Percentiles rank a stretch among this genome's conserved stretches.
Conservation (phyloP, 2,113 vertebrate genomes). For the Dromaius novaehollandiae region DNA sequence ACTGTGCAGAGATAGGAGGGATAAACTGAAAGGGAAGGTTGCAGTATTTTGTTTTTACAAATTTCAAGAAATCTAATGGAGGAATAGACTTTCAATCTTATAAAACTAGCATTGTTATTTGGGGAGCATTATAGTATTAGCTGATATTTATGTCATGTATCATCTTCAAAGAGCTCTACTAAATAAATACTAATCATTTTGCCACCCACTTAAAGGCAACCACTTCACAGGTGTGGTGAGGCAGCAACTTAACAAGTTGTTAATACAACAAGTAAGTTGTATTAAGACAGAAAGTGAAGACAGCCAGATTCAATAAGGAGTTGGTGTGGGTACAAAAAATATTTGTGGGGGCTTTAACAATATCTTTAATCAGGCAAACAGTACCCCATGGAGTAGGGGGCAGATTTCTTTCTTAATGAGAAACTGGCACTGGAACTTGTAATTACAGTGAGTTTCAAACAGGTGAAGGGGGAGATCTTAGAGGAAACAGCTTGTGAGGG, state of each 20-base stretch:
- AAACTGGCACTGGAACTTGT: background rate
- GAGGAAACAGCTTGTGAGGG: background rate
- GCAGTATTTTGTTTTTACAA: background rate
- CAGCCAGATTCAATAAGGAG: conserved; percentile 25
- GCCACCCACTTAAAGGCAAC: conserved; percentile 39
- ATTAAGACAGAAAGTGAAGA: conserved; percentile 19
- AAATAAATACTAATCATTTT: conserved; percentile 55
- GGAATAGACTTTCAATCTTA: background rate
- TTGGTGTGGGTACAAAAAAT: background rate
- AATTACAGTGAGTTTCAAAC: conserved; percentile 3
- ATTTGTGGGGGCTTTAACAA: conserved; percentile 40
- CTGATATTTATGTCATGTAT: conserved; percentile 34
- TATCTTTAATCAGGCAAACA: conserved; percentile 24
- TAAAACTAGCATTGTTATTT: background rate
- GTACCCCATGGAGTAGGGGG: background rate
- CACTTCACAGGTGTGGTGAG: background rate
- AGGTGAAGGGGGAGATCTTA: conserved; percentile 11
- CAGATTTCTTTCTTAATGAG: conserved; percentile 20
- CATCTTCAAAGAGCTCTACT: conserved; percentile 36
- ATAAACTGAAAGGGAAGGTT: conserved; percentile 6
- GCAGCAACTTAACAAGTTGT: conserved; percentile 11
- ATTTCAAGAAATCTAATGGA: background rate
- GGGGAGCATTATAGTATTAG: background rate
- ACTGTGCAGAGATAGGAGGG: conserved; percentile 7
- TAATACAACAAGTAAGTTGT: background rate